phyloP scores from a whole-genome alignment of 2,113 vertebrate genomes.

The Colius striatus region DNA sequence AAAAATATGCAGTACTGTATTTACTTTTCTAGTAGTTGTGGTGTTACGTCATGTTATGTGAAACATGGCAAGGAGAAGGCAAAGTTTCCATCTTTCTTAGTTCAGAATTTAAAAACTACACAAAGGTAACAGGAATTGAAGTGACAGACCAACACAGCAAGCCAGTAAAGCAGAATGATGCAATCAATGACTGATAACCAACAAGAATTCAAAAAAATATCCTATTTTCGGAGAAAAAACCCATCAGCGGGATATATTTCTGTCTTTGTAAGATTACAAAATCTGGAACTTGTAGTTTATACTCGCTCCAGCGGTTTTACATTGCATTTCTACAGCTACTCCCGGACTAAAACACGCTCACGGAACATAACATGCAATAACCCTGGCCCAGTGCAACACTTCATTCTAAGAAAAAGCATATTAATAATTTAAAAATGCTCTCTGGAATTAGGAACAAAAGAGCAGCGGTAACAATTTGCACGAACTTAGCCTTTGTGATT shows the following conservation, averaged over 20 bases:
- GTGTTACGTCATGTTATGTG: background rate
- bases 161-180: background rate
- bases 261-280: background rate
- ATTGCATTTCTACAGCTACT: background rate
- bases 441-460: slow-evolving; percentile 31
- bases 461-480: slow-evolving; percentile 4
- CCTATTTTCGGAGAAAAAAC: background rate
- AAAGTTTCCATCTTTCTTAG: background rate
- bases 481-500: background rate
- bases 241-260: background rate
- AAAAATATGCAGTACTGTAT: background rate
- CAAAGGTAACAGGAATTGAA: background rate
- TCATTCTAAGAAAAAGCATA: slow-evolving; percentile 21
- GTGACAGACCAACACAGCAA: background rate
- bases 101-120: background rate
- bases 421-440: slow-evolving; percentile 19
- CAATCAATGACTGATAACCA: background rate
- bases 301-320: background rate
- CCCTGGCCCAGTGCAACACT: background rate
- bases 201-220: background rate
- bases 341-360: background rate
- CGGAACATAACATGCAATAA: background rate
- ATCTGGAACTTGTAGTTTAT: background rate
- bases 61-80: background rate
- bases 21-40: background rate